Base-by-base conservation (phyloP, 2,113 vertebrate genomes). In the Scomber japonicus region DNA sequence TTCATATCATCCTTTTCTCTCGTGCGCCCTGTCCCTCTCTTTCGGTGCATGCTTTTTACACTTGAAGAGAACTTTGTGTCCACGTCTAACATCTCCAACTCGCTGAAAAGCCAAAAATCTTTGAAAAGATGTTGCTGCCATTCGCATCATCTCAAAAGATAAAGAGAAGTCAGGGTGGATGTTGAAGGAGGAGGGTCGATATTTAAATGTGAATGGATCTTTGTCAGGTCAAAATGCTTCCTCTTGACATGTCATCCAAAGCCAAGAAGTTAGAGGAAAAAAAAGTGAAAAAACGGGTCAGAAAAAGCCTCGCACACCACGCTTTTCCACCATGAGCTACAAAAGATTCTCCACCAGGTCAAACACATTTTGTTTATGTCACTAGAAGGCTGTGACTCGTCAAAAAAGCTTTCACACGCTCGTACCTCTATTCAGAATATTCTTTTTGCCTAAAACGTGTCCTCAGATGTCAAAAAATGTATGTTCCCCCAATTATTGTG, bases 181-280 rank as follows among this genome's bases (percentile, higher is more conserved):
- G 27, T 80, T 82, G 45, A 45, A 40, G 35, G 35, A 9, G 35
- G 63, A 59, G 49, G 8, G 71, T 27, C 24, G 78, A 75, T 80
- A 85, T 90, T 85, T 85, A 66, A 88, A 90, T 90, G 49, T 85
- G 63, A 89, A 91, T 74, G 53, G 59, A 61, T 65, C 75, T 79
- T 85, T 88, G 68, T 71, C 50, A 72, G 64, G 60, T 88, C 66
- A 69, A 57, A 72, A 78, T 51, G 66, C 49, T 57, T 50, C 64
- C 14, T 80, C 17, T 84, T 73, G 60, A 88, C 54, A 64, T 76
- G 71, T 69, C 59, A 16, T 70, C 55, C 50, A 27, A 54, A 59
- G 73, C 66, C 76, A 78, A 71, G 21, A 57, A 54, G 21, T 11
- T 14, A 56, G 53, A 66, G 21, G 21, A 31, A 10, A 68, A 71